Conservation (phyloP, 2,888 invertebrate genomes). For the Microctonus brassicae region DNA sequence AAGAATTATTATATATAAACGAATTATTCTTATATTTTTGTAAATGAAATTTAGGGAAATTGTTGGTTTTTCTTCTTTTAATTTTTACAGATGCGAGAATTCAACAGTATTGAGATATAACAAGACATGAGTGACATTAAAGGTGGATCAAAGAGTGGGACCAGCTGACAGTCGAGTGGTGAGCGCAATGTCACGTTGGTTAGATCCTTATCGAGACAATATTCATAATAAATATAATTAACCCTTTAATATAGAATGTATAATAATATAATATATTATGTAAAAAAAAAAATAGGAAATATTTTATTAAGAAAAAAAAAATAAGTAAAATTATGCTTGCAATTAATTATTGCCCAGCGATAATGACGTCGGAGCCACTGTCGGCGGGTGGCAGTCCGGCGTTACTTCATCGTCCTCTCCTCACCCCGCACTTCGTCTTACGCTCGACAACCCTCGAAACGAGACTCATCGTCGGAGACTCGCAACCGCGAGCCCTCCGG, state of each 20-base stretch:
- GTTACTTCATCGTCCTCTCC: conserved; percentile 61
- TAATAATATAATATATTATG: no score
- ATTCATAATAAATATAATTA: conserved; percentile 17
- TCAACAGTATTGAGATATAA: conserved; percentile 43
- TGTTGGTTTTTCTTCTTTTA: conserved; percentile 17
- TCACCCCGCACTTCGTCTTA: conserved; percentile 57
- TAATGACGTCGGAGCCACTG: conserved; percentile 64
- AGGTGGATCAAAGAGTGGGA: conserved; percentile 42
- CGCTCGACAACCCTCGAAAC: conserved; percentile 47
- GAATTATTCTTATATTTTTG: no score
- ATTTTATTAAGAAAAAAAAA: no score
- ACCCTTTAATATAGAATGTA: not conserved
- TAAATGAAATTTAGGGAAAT: not conserved
- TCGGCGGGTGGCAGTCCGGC: conserved; percentile 63
- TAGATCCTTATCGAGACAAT: conserved; percentile 22
- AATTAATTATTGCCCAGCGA: conserved; percentile 49
- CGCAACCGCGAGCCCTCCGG: conserved; percentile 45
- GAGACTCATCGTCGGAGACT: conserved; percentile 42
- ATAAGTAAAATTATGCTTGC: conserved; percentile 23
- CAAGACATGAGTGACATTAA: conserved; percentile 45
- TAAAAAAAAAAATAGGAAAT: no score
- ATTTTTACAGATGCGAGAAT: conserved; percentile 42
- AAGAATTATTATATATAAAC: no score
- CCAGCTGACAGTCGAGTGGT: conserved; percentile 50
- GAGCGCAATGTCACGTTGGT: conserved; percentile 34